Conservation (phyloP, 2,888 invertebrate genomes). For the Eristalis intricaria region DNA sequence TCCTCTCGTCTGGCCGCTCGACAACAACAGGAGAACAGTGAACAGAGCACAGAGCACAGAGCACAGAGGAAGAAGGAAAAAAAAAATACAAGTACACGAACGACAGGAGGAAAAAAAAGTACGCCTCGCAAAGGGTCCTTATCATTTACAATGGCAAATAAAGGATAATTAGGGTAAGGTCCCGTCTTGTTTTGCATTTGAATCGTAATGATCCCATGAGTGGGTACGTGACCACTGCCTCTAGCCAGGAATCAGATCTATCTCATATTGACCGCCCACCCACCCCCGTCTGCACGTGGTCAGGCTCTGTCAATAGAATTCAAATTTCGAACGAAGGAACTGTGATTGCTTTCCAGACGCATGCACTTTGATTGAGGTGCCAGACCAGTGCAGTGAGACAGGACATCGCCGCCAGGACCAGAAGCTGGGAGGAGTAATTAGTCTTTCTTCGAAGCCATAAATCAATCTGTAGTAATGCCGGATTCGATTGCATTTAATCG, state of each 20-base stretch:
- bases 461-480: constrained; percentile 67
- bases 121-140: constrained; percentile 67
- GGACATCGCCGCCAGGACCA: constrained; percentile 1
- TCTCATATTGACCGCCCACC: neutral
- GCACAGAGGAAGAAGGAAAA: neutral
- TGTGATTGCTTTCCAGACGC: constrained; percentile 48
- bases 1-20: constrained; percentile 46
- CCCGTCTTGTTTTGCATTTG: constrained; percentile 65
- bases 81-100: neutral
- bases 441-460: constrained; percentile 70
- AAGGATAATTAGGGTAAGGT: constrained; percentile 74
- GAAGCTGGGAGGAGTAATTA: constrained; percentile 56
- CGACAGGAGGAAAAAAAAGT: constrained; percentile 32
- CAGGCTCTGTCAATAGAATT: constrained; percentile 46
- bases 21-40: neutral
- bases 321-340: constrained; percentile 29
- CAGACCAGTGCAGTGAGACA: constrained; percentile 16
- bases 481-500: constrained; percentile 66
- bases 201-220: constrained; percentile 52
- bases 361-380: constrained; percentile 54
- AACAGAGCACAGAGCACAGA: no score
- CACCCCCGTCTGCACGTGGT: neutral
- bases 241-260: constrained; percentile 25
- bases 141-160: constrained; percentile 73
- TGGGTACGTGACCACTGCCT: constrained; percentile 53